Evolutionary conservation across 2,113 vertebrate genomes (phyloP).

Genomic region (Potamarius usumacintae): DNA sequence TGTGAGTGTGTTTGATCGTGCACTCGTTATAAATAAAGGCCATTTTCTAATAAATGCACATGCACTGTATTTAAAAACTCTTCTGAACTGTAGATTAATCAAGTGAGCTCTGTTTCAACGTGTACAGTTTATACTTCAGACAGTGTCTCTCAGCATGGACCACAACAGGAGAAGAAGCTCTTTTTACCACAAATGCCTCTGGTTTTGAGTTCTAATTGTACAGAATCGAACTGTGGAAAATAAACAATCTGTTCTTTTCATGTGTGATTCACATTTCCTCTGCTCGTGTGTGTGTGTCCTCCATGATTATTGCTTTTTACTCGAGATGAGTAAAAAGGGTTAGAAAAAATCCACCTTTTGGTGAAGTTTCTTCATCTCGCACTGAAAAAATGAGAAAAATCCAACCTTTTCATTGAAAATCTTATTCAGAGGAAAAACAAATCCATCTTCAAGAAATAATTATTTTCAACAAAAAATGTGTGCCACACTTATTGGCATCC

Average conservation of each 20-base stretch:
- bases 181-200: conserved; percentile 64
- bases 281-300: too few relatives aligned
- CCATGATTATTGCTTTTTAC: too few relatives aligned
- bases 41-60: background rate
- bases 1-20: background rate
- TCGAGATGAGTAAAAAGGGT: too few relatives aligned
- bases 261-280: background rate
- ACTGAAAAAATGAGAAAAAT: too few relatives aligned
- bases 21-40: background rate
- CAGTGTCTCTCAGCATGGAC: conserved; percentile 61
- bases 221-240: conserved; percentile 63
- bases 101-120: background rate
- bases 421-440: too few relatives aligned
- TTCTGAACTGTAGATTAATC: background rate
- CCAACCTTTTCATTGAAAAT: too few relatives aligned
- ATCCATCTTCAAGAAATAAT: too few relatives aligned
- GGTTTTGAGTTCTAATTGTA: conserved; percentile 64
- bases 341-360: too few relatives aligned
- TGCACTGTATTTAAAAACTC: background rate
- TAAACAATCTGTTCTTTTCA: conserved; percentile 64
- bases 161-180: conserved; percentile 11
- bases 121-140: background rate
- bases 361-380: too few relatives aligned
- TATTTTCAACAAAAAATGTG: too few relatives aligned
- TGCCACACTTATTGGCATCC: too few relatives aligned